Evolutionary conservation across 2,113 vertebrate genomes (phyloP).

Genomic region (Cavia aperea): DNA sequence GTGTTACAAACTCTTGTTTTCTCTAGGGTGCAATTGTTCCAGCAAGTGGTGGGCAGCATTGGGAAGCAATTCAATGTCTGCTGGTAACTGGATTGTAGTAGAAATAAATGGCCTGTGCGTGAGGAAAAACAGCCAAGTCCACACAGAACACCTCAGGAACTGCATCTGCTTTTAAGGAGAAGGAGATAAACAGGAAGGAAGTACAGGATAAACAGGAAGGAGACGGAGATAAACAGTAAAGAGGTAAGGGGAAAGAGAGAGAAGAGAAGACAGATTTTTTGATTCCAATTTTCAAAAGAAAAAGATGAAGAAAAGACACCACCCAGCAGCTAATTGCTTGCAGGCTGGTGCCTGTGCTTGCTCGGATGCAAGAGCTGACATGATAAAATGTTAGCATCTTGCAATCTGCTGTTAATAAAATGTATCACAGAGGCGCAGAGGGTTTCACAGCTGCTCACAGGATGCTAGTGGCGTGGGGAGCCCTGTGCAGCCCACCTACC

Average conservation of each 20-base stretch:
- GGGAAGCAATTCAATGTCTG: not conserved
- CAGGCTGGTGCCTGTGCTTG: slow-evolving; percentile 64
- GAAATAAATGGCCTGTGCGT: slow-evolving; percentile 47
- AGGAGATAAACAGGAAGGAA: not conserved
- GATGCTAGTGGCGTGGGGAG: slow-evolving; percentile 28
- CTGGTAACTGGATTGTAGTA: slow-evolving; percentile 27
- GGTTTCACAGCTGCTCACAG: slow-evolving; percentile 65
- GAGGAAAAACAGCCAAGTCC: slow-evolving; percentile 29
- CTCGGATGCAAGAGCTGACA: slow-evolving; percentile 69
- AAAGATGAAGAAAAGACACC: slow-evolving; percentile 60
- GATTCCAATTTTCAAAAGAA: slow-evolving; percentile 57
- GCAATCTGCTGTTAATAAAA: slow-evolving; percentile 69
- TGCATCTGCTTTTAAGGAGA: slow-evolving; percentile 24
- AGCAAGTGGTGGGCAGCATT: not conserved
- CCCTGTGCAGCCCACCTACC: not conserved
- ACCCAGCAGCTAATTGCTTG: slow-evolving; percentile 70
- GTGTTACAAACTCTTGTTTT: not conserved
- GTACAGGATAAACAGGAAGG: too few species aligned
- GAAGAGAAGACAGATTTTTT: slow-evolving; percentile 31
- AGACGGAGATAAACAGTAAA: rapidly evolving
- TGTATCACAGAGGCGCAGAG: slow-evolving; percentile 64
- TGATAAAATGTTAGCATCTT: slow-evolving; percentile 59
- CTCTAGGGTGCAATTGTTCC: not conserved
- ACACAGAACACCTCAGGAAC: not conserved
- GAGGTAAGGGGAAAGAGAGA: rapidly evolving